These are phyloP conservation scores for Drosophila emarginata DNA, from an alignment of 2,888 invertebrate genomes.

Conservation along the genomic window DNA sequence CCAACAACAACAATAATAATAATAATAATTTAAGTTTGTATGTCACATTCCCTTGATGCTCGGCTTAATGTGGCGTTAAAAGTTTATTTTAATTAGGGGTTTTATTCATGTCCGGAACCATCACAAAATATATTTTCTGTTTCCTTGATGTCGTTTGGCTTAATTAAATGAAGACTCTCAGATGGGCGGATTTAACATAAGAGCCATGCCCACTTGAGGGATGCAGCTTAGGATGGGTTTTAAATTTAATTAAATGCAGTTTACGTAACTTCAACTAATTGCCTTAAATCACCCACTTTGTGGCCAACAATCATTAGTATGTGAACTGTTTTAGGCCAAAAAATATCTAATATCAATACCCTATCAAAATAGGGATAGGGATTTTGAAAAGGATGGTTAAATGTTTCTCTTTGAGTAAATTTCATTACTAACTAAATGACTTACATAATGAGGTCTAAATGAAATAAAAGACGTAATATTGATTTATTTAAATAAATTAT, in stretches of 20 bases:
- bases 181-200: constrained; percentile 25
- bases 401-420: no score
- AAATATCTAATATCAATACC: neutral
- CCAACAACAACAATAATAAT: neutral
- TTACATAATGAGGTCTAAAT: no score
- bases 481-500: no score
- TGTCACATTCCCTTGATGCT: constrained; percentile 38
- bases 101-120: constrained; percentile 29
- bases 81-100: constrained; percentile 62
- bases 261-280: neutral
- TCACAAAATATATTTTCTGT: constrained; percentile 15
- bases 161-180: constrained; percentile 49
- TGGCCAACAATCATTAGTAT: neutral
- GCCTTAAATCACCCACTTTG: neutral
- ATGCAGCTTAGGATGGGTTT: constrained; percentile 7
- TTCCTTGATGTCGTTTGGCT: constrained; percentile 15
- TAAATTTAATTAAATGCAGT: constrained; percentile 17
- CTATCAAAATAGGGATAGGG: no score
- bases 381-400: no score
- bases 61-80: constrained; percentile 55
- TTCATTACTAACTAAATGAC: no score
- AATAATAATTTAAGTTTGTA: constrained; percentile 21
- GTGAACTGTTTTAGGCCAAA: neutral
- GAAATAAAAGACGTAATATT: no score
- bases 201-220: constrained; percentile 14